phyloP scores from a whole-genome alignment of 2,113 vertebrate genomes.

The Cephalophus harveyi region DNA sequence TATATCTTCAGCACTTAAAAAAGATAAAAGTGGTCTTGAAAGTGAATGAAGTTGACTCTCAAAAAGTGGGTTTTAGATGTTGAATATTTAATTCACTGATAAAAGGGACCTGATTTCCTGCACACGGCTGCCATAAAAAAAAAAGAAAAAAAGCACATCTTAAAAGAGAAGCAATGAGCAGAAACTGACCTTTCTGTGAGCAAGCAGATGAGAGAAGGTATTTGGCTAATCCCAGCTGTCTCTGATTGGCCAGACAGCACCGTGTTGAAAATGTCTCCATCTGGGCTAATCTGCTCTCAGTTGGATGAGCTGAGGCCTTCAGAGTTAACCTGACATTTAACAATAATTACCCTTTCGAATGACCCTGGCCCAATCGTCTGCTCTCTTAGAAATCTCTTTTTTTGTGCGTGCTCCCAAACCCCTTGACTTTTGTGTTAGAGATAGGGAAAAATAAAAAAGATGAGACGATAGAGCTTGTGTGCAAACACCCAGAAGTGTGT shows the following conservation, averaged over 20 bases:
- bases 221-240: conserved; percentile 91
- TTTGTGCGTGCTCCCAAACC: conserved; percentile 83
- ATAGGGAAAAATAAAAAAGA: conserved; percentile 73
- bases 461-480: conserved; percentile 73
- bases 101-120: conserved; percentile 83
- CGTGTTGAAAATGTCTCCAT: conserved; percentile 94
- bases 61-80: conserved; percentile 81
- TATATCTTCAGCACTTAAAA: conserved; percentile 66
- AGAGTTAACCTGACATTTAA: conserved; percentile 95
- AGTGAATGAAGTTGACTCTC: conserved; percentile 83
- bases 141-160: conserved; percentile 77
- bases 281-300: conserved; percentile 93
- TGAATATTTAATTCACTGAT: conserved; percentile 90
- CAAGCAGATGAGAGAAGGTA: conserved; percentile 93
- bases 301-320: conserved; percentile 91
- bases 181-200: conserved; percentile 93
- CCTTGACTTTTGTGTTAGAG: conserved; percentile 87
- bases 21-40: conserved; percentile 84
- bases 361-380: conserved; percentile 87
- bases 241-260: conserved; percentile 87
- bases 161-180: conserved; percentile 90
- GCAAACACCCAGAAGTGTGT: conserved; percentile 45
- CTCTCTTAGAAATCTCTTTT: conserved; percentile 89
- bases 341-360: conserved; percentile 94
- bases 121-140: conserved; percentile 77